Evolutionary conservation across 2,888 invertebrate genomes (phyloP).

Genomic region (Agonopterix alstromeriana): DNA sequence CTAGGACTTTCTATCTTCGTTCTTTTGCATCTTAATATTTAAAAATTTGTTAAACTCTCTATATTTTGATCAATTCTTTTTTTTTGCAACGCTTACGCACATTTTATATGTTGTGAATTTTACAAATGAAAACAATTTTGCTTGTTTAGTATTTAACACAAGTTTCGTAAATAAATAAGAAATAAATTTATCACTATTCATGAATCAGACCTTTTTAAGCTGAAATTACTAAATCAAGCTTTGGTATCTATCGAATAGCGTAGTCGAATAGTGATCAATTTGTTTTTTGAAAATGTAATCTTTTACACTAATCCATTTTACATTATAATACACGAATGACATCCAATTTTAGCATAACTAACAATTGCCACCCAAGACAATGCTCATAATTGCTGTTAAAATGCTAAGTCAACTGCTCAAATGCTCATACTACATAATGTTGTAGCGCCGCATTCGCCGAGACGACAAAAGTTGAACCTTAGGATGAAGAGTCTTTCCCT

Average conservation of each 20-base stretch:
- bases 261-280: too few relatives aligned
- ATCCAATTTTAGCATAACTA: too few relatives aligned
- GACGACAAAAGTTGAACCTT: conserved; percentile 96
- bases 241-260: too few relatives aligned
- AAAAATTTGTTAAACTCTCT: conserved; percentile 15
- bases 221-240: too few relatives aligned
- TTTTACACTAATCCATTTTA: conserved; percentile 2
- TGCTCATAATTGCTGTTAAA: too few relatives aligned
- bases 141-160: conserved; percentile 17
- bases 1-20: conserved; percentile 16
- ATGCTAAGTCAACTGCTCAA: conserved; percentile 14
- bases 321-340: conserved; percentile 1
- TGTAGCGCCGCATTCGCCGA: conserved; percentile 96
- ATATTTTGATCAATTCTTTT: conserved; percentile 15
- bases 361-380: too few relatives aligned
- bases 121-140: conserved; percentile 25
- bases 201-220: too few relatives aligned
- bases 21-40: conserved; percentile 17
- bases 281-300: too few relatives aligned
- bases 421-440: conserved; percentile 61
- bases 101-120: conserved; percentile 27
- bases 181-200: too few relatives aligned
- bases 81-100: conserved; percentile 66
- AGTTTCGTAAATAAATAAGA: too few relatives aligned
- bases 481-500: conserved; percentile 98